Conservation (phyloP, 2,113 vertebrate species). For the Anas platyrhynchos region DNA sequence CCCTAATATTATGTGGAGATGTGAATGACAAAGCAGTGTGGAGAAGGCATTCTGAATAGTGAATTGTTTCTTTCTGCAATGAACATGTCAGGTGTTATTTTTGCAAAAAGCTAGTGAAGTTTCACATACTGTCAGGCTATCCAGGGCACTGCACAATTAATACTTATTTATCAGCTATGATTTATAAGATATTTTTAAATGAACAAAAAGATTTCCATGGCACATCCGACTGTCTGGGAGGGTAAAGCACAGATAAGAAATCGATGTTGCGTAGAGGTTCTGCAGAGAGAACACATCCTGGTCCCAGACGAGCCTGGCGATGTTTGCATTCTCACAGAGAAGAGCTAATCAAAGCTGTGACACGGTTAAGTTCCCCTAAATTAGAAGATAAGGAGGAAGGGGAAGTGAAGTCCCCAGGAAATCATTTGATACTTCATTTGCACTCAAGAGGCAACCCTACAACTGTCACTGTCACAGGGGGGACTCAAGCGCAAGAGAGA, state of each 20-base stretch:
- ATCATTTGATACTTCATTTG: slow-evolving; percentile 56
- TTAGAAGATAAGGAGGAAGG: slow-evolving; percentile 69
- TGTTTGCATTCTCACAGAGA: slow-evolving; percentile 21
- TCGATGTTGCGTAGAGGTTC: background rate
- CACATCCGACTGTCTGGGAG: background rate
- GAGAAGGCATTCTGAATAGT: background rate
- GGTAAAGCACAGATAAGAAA: slow-evolving; percentile 35
- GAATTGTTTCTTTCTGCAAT: background rate
- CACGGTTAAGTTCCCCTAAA: slow-evolving; percentile 64
- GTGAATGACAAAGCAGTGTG: background rate
- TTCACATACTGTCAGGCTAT: background rate
- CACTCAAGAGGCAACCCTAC: slow-evolving; percentile 27
- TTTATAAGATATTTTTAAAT: background rate
- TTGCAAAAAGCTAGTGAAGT: background rate
- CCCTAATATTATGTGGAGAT: background rate
- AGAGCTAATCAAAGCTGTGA: slow-evolving; percentile 62
- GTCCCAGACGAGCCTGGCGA: background rate
- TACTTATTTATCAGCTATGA: background rate
- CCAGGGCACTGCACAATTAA: background rate
- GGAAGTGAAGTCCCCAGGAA: slow-evolving; percentile 59
- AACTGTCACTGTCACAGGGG: slow-evolving; percentile 16
- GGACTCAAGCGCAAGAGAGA: background rate
- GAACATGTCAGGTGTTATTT: background rate
- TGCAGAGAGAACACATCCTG: background rate
- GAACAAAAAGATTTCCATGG: background rate